Conservation (phyloP, 2,797 vertebrate genomes). For the Hirundo rustica region DNA sequence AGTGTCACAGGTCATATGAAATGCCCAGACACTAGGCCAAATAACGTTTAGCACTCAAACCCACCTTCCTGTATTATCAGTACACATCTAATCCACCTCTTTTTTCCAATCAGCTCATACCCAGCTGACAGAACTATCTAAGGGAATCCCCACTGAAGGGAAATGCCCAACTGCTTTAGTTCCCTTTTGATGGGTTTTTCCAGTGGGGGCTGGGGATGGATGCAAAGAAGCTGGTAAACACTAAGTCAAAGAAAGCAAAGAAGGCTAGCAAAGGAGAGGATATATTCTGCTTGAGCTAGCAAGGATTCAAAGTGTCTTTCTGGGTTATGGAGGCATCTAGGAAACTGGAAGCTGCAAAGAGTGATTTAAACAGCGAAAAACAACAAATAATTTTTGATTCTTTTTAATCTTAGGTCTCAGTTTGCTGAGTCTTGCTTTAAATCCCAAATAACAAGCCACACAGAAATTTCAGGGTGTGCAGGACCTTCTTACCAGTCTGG, state of each 20-base stretch:
- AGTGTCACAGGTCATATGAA: neutral
- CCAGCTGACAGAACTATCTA: neutral
- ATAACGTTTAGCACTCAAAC: neutral
- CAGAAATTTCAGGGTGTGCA: neutral
- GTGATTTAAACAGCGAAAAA: neutral
- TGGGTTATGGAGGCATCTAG: neutral
- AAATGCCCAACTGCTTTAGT: neutral
- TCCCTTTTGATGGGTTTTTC: slow-evolving; percentile 4
- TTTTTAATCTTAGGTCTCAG: neutral
- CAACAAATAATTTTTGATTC: neutral
- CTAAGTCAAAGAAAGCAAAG: neutral
- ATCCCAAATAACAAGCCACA: neutral
- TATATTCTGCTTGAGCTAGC: neutral
- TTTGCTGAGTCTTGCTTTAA: neutral
- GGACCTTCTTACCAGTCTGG: neutral
- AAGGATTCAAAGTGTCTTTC: neutral
- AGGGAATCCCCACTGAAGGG: slow-evolving; percentile 10
- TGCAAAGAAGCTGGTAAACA: neutral
- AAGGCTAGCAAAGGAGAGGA: neutral
- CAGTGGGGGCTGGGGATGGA: neutral
- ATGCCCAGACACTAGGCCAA: neutral
- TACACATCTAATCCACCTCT: neutral
- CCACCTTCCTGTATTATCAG: neutral
- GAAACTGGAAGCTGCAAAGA: neutral
- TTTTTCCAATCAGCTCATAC: neutral